Percentiles rank a stretch among this genome's conserved stretches.
These are phyloP conservation scores for Lepas anatifera DNA, from an alignment of 2,888 invertebrate genomes.

Conservation along the genomic window DNA sequence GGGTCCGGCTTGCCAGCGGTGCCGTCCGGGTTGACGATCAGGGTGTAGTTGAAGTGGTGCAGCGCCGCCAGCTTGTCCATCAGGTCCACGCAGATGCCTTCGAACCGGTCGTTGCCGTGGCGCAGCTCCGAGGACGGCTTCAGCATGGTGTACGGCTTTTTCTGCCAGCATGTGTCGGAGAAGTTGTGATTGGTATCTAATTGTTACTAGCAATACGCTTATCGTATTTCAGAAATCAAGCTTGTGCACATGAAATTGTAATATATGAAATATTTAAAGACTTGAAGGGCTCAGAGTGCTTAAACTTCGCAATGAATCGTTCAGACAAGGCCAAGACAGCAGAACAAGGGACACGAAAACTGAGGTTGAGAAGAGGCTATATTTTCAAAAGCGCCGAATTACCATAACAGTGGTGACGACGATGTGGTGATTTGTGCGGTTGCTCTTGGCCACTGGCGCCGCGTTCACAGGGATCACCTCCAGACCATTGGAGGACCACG, in stretches of 20 bases:
- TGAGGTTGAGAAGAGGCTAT: too few relatives aligned
- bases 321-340: too few relatives aligned
- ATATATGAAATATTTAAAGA: too few relatives aligned
- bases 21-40: constrained; percentile 60
- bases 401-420: constrained; percentile 88
- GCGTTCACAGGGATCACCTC: background rate
- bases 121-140: constrained; percentile 59
- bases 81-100: constrained; percentile 79
- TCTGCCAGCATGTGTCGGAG: constrained; percentile 42
- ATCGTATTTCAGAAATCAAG: too few relatives aligned
- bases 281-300: too few relatives aligned
- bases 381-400: too few relatives aligned
- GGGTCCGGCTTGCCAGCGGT: constrained; percentile 50
- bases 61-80: constrained; percentile 63
- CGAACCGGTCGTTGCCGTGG: constrained; percentile 66
- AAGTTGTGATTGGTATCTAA: too few relatives aligned
- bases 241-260: too few relatives aligned
- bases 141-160: constrained; percentile 78
- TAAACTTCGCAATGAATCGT: too few relatives aligned
- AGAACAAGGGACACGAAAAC: too few relatives aligned
- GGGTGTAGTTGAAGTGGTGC: constrained; percentile 69
- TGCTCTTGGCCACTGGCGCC: background rate
- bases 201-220: too few relatives aligned
- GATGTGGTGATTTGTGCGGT: constrained; percentile 32
- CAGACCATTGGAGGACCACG: background rate